A percentile compares a stretch with the other conserved stretches of the same genome.
Conservation (phyloP, 1,140 invertebrate genomes). For the Portunus trituberculatus region DNA sequence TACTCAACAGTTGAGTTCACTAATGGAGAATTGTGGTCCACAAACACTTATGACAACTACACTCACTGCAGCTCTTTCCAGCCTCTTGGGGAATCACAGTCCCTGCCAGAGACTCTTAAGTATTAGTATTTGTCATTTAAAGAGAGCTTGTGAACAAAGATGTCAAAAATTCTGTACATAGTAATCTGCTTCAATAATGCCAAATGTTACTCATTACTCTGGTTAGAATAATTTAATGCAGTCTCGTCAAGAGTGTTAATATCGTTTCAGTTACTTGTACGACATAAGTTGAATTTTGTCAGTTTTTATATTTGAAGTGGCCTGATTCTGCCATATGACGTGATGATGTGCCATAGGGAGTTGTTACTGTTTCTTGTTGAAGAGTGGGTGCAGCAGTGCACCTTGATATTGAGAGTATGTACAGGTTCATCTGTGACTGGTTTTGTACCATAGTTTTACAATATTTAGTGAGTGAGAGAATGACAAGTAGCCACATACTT, state of each 20-base stretch:
- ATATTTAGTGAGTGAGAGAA: background rate
- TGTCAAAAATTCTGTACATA: background rate
- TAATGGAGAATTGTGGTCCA: no score
- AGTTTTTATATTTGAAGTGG: background rate
- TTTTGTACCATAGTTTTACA: background rate
- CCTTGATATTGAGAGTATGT: constrained; percentile 1
- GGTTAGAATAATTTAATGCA: background rate
- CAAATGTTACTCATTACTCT: background rate
- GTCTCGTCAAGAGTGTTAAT: background rate
- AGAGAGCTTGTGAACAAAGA: background rate
- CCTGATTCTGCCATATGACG: background rate
- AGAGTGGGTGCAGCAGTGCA: background rate
- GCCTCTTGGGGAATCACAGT: background rate
- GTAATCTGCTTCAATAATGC: background rate
- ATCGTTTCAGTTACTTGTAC: background rate
- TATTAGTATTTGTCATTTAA: background rate
- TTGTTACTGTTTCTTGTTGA: background rate
- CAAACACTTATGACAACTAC: background rate
- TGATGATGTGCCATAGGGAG: background rate
- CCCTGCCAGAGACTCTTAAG: background rate
- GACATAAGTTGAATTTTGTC: background rate
- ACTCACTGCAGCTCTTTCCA: background rate
- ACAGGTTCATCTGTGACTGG: background rate
- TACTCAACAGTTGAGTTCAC: no score
- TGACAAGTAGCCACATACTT: background rate